Percentiles rank a stretch among this genome's conserved stretches.
Evolutionary conservation across 2,113 vertebrate species (phyloP).

Genomic region (Tupaia chinensis): DNA sequence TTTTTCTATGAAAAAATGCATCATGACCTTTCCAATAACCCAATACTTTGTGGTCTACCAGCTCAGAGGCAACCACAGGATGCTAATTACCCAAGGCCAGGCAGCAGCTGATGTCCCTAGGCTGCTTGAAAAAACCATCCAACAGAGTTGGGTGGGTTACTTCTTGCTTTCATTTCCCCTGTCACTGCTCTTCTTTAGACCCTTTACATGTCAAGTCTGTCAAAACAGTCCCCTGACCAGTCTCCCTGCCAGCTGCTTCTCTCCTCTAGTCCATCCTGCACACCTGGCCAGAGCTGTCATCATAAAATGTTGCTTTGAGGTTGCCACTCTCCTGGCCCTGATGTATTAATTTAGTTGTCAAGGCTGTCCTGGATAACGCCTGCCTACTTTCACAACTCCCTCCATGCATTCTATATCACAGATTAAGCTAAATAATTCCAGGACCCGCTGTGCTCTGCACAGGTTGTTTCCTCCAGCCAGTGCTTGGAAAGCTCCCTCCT

Average conservation of each 20-base stretch:
- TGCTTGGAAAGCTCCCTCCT: background rate
- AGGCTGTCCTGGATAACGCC: background rate
- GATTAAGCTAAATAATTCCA: background rate
- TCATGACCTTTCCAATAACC: too few relatives aligned
- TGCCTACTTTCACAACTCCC: background rate
- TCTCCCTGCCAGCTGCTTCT: constrained; percentile 47
- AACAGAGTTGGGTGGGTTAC: constrained; percentile 47
- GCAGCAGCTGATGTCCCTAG: background rate
- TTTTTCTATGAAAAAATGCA: too few relatives aligned
- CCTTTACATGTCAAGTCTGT: constrained; percentile 54
- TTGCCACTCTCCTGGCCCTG: background rate
- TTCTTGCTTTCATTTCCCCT: constrained; percentile 61
- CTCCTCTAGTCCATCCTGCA: background rate
- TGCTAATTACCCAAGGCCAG: constrained; percentile 44
- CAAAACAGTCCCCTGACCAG: constrained; percentile 63
- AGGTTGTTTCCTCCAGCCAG: background rate
- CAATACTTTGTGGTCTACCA: background rate
- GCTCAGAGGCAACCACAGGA: constrained; percentile 15
- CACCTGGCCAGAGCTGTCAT: constrained; percentile 56
- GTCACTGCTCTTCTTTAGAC: constrained; percentile 51
- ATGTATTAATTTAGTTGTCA: constrained; percentile 20
- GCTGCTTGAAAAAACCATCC: constrained; percentile 17
- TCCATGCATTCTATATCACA: background rate
- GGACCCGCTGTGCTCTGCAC: background rate
- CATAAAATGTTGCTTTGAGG: background rate